These are phyloP conservation scores for Spinus pinus DNA, from an alignment of 2,797 vertebrate genomes.

Conservation along the genomic window DNA sequence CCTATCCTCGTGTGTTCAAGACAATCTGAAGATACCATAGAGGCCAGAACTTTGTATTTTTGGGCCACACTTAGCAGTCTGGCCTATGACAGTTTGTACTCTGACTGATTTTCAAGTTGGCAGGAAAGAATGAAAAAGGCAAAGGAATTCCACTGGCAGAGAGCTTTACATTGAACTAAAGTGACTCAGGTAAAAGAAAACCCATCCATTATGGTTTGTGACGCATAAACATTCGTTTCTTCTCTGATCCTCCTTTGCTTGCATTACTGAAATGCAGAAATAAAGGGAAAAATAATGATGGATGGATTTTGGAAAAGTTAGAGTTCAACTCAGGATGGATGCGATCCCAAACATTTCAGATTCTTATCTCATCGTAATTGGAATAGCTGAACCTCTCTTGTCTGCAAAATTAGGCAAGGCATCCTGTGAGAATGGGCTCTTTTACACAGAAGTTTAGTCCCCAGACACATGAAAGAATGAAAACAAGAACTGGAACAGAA, in stretches of 20 bases:
- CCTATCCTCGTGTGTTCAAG: background rate
- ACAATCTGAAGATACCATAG: background rate
- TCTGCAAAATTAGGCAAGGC: slow-evolving; percentile 58
- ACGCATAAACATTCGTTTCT: background rate
- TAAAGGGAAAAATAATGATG: slow-evolving; percentile 19
- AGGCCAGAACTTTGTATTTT: background rate
- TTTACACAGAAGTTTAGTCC: slow-evolving; percentile 52
- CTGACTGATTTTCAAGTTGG: background rate
- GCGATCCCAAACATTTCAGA: slow-evolving; percentile 41
- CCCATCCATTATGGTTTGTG: background rate
- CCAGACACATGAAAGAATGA: slow-evolving; percentile 48
- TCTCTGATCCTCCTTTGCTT: background rate
- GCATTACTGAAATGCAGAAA: background rate
- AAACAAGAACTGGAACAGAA: slow-evolving; percentile 56
- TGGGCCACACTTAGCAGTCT: background rate
- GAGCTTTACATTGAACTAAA: background rate
- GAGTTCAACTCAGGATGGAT: slow-evolving; percentile 54
- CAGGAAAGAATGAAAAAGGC: background rate
- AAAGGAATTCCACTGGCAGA: background rate
- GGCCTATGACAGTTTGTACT: background rate
- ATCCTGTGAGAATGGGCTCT: slow-evolving; percentile 66
- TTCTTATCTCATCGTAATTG: slow-evolving; percentile 60
- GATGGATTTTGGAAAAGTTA: slow-evolving; percentile 39
- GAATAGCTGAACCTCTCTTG: slow-evolving; percentile 53
- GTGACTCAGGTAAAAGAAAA: background rate